Evolutionary conservation across 2,888 invertebrate genomes (phyloP), one percentile per base, ranked within the genome.

Genomic region (Celastrina argiolus): DNA sequence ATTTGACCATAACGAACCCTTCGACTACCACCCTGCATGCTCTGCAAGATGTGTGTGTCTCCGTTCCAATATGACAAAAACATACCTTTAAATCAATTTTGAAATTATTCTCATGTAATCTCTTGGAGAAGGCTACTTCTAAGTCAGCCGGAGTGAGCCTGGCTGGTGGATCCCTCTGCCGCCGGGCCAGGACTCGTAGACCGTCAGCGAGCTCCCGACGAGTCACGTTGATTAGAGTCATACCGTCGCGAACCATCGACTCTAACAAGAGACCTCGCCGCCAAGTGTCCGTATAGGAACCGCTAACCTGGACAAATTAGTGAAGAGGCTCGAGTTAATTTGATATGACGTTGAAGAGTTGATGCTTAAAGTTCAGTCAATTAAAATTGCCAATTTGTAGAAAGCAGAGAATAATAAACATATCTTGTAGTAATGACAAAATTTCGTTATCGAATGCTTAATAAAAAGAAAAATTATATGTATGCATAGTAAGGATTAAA

Each of bases 231-330:
- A 88, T 87, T 69, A 91, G 81, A 0, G 87, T 84, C 69, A 92
- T 80, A 0, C 92, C 88, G 78, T 92, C 92, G 65, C 92, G 85
- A 76, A 93, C 84, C 70, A 91, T 78, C 1, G 85, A 81, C 71
- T 92, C 88, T n/a, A 92, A 76, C 39, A 86, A 79, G 64, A 91
- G 78, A 0, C 92, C 88, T 12, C 92, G 87, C 66, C 92, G 92
- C 92, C 93, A 93, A 66, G 94, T 88, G 74, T 94, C 94, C 45
- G 92, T 90, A 76, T 93, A 93, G 76, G 94, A 93, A 70, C 94
- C 94, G 74, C 92, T 92, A 45, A 93, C 92, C 94, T 94, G 74
- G 4, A 72, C 67, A 41, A n/a, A 16, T 51, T 26, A 51, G 12
- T 51, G 22, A 18, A 45, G 45, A 51, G 22, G 2, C 51, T 51